phyloP scores from a whole-genome alignment of 1,140 invertebrate species.

The Steinernema khuongi region DNA sequence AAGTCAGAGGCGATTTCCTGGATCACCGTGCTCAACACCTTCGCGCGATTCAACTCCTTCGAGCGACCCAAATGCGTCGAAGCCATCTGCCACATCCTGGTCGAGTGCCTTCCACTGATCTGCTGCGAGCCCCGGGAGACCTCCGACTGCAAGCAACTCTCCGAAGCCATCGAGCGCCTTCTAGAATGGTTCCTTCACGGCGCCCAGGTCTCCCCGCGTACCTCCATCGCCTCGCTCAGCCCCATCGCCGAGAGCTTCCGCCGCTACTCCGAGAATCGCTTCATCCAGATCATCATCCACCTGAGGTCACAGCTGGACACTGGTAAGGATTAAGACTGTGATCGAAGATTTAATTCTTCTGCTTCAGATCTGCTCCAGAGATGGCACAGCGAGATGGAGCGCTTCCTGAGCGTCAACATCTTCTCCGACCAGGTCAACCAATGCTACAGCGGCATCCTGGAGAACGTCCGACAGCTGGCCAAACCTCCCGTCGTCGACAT shows the following conservation, averaged over 20 bases:
- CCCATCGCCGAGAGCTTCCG: background rate
- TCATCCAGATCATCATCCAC: background rate
- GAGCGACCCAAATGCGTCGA: background rate
- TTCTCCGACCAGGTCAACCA: background rate
- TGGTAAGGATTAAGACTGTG: background rate
- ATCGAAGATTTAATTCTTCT: background rate
- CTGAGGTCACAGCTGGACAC: background rate
- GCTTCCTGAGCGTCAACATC: background rate
- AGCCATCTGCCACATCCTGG: background rate
- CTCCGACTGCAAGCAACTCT: background rate
- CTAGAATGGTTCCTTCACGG: slow-evolving; percentile 8
- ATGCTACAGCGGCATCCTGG: background rate
- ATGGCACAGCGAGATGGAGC: background rate
- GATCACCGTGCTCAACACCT: background rate
- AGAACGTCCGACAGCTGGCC: background rate
- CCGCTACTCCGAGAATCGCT: background rate
- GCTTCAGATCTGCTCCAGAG: background rate
- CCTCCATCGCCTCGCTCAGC: background rate
- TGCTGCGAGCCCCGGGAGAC: background rate
- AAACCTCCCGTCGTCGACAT: background rate
- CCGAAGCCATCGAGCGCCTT: background rate
- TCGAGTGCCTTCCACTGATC: background rate
- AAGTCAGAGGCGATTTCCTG: background rate
- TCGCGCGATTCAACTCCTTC: background rate
- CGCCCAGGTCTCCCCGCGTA: background rate